Percentiles rank a stretch among this genome's conserved stretches.
These are phyloP conservation scores for Erpornis zantholeuca DNA, from an alignment of 2,113 vertebrate species.

Conservation along the genomic window DNA sequence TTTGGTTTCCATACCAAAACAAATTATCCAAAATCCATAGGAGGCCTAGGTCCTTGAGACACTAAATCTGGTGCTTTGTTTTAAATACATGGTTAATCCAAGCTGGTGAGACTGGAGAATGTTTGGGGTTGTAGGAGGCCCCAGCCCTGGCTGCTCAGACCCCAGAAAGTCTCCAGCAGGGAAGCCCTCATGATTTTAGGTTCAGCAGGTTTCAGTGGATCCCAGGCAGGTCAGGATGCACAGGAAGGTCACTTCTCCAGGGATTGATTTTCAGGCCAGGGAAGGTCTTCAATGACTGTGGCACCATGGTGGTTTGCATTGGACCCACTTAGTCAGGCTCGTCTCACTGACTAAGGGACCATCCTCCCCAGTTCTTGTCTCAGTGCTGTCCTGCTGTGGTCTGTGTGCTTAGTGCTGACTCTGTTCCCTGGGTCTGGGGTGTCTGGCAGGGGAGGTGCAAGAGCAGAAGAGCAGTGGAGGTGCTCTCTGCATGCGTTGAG, in stretches of 20 bases:
- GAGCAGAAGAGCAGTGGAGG: neutral
- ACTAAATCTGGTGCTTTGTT: neutral
- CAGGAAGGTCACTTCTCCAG: neutral
- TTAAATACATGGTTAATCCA: neutral
- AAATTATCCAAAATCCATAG: neutral
- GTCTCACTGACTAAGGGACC: neutral
- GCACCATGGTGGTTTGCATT: neutral
- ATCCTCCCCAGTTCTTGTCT: neutral
- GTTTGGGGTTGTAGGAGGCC: accelerated
- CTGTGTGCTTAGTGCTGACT: neutral
- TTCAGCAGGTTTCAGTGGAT: accelerated
- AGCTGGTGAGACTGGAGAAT: neutral
- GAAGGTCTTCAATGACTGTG: neutral
- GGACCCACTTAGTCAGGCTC: neutral
- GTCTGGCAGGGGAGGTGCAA: neutral
- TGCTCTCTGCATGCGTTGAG: neutral
- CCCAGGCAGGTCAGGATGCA: accelerated
- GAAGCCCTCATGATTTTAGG: neutral
- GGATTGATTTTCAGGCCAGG: neutral
- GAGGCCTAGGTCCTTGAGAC: neutral
- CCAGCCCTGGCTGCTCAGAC: neutral
- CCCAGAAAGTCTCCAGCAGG: neutral
- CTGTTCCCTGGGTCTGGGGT: neutral
- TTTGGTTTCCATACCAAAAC: neutral
- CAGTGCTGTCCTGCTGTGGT: neutral